These are phyloP conservation scores for Blennius ocellaris DNA, from an alignment of 2,113 vertebrate species.

Conservation along the genomic window DNA sequence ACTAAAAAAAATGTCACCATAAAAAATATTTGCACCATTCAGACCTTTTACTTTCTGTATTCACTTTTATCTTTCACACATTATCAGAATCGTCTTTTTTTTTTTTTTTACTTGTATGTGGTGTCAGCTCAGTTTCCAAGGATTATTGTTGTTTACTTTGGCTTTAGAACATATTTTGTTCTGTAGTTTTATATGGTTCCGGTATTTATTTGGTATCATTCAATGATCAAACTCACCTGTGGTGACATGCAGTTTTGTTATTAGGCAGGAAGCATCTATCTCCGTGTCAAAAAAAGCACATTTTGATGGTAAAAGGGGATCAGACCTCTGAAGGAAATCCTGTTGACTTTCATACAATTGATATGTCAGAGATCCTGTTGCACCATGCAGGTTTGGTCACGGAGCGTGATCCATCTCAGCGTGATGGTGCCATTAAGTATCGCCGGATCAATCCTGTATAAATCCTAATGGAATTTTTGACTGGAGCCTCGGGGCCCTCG, in stretches of 20 bases:
- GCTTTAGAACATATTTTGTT: background rate
- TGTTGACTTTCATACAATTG: slow-evolving; percentile 5
- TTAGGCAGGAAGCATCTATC: background rate
- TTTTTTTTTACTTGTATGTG: too few relatives aligned
- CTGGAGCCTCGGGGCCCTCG: slow-evolving; percentile 50
- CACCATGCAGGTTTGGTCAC: slow-evolving; percentile 32
- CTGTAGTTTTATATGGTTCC: background rate
- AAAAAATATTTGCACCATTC: background rate
- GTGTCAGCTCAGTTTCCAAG: too few relatives aligned
- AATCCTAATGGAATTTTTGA: slow-evolving; percentile 65
- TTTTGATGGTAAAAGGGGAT: background rate
- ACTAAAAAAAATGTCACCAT: too few relatives aligned
- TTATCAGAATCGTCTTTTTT: too few relatives aligned
- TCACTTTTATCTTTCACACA: background rate
- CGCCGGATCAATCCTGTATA: slow-evolving; percentile 60
- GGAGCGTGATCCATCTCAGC: slow-evolving; percentile 42
- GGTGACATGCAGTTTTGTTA: background rate
- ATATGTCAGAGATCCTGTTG: slow-evolving; percentile 12
- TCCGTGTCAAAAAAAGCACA: background rate
- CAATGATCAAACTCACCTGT: background rate
- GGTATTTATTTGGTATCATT: background rate
- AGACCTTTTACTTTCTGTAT: background rate
- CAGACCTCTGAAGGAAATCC: background rate
- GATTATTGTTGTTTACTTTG: background rate
- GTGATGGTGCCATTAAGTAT: slow-evolving; percentile 48